Conservation (phyloP, 1,140 invertebrate genomes). For the Trachelipus rathkii region DNA sequence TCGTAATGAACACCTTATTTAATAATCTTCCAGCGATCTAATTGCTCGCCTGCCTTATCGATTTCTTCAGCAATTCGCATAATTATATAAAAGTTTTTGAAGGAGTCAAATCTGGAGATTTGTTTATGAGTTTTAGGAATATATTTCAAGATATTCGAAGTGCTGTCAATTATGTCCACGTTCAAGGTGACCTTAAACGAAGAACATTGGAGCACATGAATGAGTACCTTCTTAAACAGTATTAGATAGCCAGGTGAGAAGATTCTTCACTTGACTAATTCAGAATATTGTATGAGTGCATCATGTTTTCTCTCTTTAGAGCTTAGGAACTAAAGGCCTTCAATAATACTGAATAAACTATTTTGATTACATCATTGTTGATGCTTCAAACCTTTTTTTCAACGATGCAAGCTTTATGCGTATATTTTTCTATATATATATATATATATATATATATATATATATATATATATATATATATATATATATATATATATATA, state of each 20-base stretch:
- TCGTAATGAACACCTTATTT: conserved; percentile 94
- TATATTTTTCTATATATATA: no score
- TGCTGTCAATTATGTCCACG: conserved; percentile 91
- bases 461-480: no score
- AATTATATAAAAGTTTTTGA: conserved; percentile 61
- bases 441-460: no score
- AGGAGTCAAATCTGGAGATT: conserved; percentile 86
- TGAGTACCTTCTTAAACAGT: conserved; percentile 83
- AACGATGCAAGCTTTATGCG: conserved; percentile 92
- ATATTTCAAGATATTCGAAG: conserved; percentile 94
- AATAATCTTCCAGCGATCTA: conserved; percentile 97
- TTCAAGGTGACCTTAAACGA: conserved; percentile 76
- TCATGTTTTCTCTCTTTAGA: conserved; percentile 93
- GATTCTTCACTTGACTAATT: conserved; percentile 94
- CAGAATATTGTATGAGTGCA: conserved; percentile 87
- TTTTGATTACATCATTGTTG: conserved; percentile 96
- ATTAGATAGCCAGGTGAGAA: conserved; percentile 87
- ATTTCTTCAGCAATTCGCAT: conserved; percentile 87
- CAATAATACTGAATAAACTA: conserved; percentile 76
- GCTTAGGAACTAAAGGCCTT: conserved; percentile 65
- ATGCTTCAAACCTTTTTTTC: conserved; percentile 98
- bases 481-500: no score
- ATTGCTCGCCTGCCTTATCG: conserved; percentile 86
- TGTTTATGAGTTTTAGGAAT: conserved; percentile 97
- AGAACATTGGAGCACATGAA: conserved; percentile 85